These are phyloP conservation scores for Antechinus flavipes DNA, from an alignment of 2,113 vertebrate genomes.

Conservation along the genomic window DNA sequence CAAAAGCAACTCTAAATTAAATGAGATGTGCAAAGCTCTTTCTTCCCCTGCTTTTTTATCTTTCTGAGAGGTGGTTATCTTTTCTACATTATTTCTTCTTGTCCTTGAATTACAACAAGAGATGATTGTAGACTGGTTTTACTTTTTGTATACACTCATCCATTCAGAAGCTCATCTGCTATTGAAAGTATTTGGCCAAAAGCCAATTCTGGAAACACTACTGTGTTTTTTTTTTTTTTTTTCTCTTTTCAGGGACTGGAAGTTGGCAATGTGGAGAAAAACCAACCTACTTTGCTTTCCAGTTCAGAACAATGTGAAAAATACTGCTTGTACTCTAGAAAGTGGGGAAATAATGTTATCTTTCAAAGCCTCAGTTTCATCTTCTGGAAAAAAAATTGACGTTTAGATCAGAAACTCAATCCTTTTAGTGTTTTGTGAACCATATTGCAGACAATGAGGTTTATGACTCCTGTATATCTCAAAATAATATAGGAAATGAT, in stretches of 20 bases:
- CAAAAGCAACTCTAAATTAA: not conserved
- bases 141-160: conserved; percentile 14
- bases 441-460: not conserved
- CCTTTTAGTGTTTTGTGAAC: not conserved
- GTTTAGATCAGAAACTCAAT: not conserved
- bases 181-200: conserved; percentile 45
- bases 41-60: not conserved
- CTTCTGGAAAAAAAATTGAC: not conserved
- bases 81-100: not conserved
- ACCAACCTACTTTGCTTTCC: not conserved
- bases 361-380: not conserved
- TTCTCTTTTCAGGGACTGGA: not conserved
- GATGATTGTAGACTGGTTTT: not conserved
- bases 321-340: not conserved
- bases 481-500: not conserved
- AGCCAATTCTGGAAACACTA: conserved; percentile 4
- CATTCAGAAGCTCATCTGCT: conserved; percentile 46
- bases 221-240: not conserved
- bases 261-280: not conserved
- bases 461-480: not conserved
- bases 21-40: not conserved
- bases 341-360: not conserved
- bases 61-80: not conserved
- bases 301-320: not conserved
- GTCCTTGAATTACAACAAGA: not conserved